Base-by-base conservation (phyloP, 2,113 vertebrate genomes). In the Fulica atra region DNA sequence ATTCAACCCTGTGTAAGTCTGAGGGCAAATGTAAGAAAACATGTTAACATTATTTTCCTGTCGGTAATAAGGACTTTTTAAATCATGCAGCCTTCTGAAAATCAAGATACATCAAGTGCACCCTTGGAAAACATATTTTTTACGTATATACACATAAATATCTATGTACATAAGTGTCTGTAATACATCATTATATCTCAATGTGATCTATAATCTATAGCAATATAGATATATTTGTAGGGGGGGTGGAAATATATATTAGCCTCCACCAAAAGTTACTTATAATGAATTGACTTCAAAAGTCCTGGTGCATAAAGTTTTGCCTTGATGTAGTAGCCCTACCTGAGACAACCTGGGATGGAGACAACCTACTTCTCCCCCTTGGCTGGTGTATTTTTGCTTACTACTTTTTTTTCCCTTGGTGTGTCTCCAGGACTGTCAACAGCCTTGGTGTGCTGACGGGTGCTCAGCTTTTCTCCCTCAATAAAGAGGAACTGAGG, bases 401-500 rank as follows among this genome's bases (percentile, higher is more conserved):
- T 89, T 16, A 80, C 53, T 38, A 42, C 5, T 57, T 81, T 38
- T 56, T 66, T 81, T 19, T n/a, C 63, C n/a, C 12, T 68, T 68
- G 38, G 0, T 91, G 61, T 71, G 53, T 35, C 53, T 64, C 6
- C 89, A 99, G 99, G 66, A 99, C 99, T 57, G 98, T 99, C 89
- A 98, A 97, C 96, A 99, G 99, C 94, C 99, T 99, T 2, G 99
- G 99, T 0, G 99, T 99, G 31, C 97, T 99, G 94, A 99, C 99
- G 0, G 99, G 99, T 6, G 99, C 99, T 63, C 99, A 99, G 86
- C 99, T 99, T 17, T 99, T 99, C 95, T 99, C 99, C 16, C 99
- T 99, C 84, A 99, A 99, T 86, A 99, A 99, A 91, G 99, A 99
- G 12, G 99, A 99, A 89, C 98, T 99, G 94, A 99, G 97, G 93